Base-by-base conservation (phyloP, 2,797 vertebrate genomes). In the Falco cherrug region DNA sequence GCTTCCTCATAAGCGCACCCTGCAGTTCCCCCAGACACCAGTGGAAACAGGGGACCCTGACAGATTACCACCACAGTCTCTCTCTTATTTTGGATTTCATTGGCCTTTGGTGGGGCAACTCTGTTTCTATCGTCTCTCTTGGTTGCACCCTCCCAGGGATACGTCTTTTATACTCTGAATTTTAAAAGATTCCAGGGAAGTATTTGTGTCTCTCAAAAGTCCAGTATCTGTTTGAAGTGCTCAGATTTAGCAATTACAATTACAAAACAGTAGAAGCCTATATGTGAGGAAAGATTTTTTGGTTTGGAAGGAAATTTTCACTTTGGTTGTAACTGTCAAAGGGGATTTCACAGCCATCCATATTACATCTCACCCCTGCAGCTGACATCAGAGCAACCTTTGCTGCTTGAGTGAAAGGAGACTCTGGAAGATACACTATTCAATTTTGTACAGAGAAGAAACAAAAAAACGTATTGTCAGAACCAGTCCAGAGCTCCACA, bases 301-400 rank as follows among this genome's bases (percentile, higher is more conserved):
- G 10, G 48, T 59, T 76, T 91, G n/a, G 33, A 91, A 81, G 43
- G 83, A 39, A 91, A 79, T 89, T 96, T 96, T 86, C 61, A 21
- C 87, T 94, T 84, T 65, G 53, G 56, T 75, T 91, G 76, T 73
- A 83, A 50, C 89, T 93, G 65, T 92, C 95, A 90, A 87, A 93
- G 76, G 47, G 76, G 84, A 91, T 93, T 93, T 96, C 92, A 91
- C 73, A 93, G 47, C 61, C 84, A 51, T 87, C 50, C 39, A 88
- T 13, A 13, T 94, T 77, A 71, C 53, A 69, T 67, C 73, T 95
- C 82, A 93, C 29, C 76, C 37, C 1, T 86, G 47, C 73, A 93
- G 73, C 79, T 91, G 76, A 63, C 67, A 93, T 71, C 76, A 91
- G 53, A 93, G 59, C 61, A 92, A 93, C 82, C 73, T 96, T 91